Base-by-base conservation (phyloP, 2,113 vertebrate genomes). In the Colaptes auratus region DNA sequence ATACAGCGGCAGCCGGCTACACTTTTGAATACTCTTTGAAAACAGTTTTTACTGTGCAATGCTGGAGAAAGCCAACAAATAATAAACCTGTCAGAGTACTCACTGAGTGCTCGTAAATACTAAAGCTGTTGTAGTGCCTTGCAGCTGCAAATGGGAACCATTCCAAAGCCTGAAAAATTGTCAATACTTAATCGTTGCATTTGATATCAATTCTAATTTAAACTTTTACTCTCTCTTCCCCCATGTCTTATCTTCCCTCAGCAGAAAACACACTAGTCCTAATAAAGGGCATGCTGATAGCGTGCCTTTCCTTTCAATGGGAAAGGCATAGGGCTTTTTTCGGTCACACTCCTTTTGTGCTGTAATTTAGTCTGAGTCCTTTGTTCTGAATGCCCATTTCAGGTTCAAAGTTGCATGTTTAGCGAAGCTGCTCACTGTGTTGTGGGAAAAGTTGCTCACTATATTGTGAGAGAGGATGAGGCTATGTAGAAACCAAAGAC, bases 1-100 rank as follows among this genome's bases (percentile, higher is more conserved):
- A 97, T 97, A 96, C 96, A 93, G 94, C 96, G 96, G 97, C 94
- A 97, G 97, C 95, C 95, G 93, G 95, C 95, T 96, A 96, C 78
- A 87, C 92, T 97, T 98, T 61, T 93, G 96, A 97, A 97, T 93
- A 96, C 78, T 93, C 96, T 97, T 95, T 94, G 97, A 98, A 98
- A 98, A 98, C 97, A 98, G 96, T 97, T 98, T 98, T 98, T 98
- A 98, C 97, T 97, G 97, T 97, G 96, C 97, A 95, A 95, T 88
- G 96, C 96, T 96, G 96, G 97, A 97, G 94, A 98, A 98, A 98
- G 96, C 96, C 97, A 98, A 98, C 98, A 98, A 98, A 98, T 98
- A 98, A 98, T 98, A 98, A 98, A 98, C 96, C 98, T 97, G 98
- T 98, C 97, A 88, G 69, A 86, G 89, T 46, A 88, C 87, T 97